Evolutionary conservation across 2,797 vertebrate genomes (phyloP), one percentile per base, ranked within the genome.

Genomic region (Semotilus atromaculatus): DNA sequence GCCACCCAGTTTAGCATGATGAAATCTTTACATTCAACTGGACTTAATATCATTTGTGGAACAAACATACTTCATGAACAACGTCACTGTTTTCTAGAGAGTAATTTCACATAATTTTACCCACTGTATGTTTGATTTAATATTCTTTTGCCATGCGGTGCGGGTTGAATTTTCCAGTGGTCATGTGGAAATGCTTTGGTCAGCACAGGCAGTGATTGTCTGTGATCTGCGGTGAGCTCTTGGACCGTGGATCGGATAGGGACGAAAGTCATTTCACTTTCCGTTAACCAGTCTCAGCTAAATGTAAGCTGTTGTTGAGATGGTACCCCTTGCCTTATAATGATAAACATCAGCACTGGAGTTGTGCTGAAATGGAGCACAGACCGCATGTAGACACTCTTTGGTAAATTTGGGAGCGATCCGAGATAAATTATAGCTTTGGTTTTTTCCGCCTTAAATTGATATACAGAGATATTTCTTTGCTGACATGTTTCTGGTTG

Each of bases 351-450:
- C 86, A 73, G 79, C 87, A 77, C 81, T 68, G 48, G 18, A 76
- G 18, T 19, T 71, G 45, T 48, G 83, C 76, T 81, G 68, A 68
- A 90, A 89, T 84, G 51, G 80, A 60, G 81, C 62, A 87, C 89
- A 84, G 83, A 36, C 53, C 38, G 58, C 88, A 88, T 90, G 89
- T 88, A 70, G 66, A 82, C 89, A 89, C 85, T 90, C 81, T 62
- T 89, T 85, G 88, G 84, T 76, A 67, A 80, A 67, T 62, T 75
- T 84, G 86, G 66, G 51, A 51, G 51, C 26, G 40, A 72, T 83
- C 31, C 7, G 64, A 76, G 16, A 71, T 74, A 89, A 90, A 90
- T 89, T 88, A 85, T 80, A 88, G 85, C 85, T 60, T 84, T 83
- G 84, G 70, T 79, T 83, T 82, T 88, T 83, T 87, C 83, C 13